Conservation (phyloP, 2,113 vertebrate genomes). For the Macquaria australasica region DNA sequence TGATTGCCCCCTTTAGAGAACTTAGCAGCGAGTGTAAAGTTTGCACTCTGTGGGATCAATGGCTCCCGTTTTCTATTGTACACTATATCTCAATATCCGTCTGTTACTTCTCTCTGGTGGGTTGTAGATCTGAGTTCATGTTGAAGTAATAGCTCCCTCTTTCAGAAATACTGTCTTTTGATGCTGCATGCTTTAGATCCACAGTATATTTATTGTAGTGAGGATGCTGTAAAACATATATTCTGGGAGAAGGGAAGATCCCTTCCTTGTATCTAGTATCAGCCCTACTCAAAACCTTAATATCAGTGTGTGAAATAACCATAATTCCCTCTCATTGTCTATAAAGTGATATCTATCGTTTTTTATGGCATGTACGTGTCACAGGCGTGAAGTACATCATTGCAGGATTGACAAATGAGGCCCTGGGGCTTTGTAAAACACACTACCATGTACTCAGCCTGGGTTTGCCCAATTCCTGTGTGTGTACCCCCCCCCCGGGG, state of each 20-base stretch:
- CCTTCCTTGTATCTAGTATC: conserved; percentile 35
- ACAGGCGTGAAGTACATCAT: conserved; percentile 49
- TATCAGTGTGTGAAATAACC: conserved; percentile 56
- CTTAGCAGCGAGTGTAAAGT: conserved; percentile 83
- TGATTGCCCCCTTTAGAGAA: conserved; percentile 83
- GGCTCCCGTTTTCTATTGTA: conserved; percentile 79
- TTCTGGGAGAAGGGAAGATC: conserved; percentile 32
- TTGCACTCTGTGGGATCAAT: conserved; percentile 79
- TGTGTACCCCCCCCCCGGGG: background rate
- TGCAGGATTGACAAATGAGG: conserved; percentile 62
- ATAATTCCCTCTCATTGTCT: conserved; percentile 63
- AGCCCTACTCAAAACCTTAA: conserved; percentile 10
- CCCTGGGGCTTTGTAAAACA: conserved; percentile 68
- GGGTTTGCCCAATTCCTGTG: conserved; percentile 26
- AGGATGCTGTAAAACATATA: conserved; percentile 55
- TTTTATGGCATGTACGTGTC: conserved; percentile 49
- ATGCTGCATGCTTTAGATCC: conserved; percentile 57
- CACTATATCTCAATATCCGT: conserved; percentile 75
- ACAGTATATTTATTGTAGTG: conserved; percentile 54
- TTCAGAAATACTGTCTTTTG: conserved; percentile 70
- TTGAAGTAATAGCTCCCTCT: conserved; percentile 68
- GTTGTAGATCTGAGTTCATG: conserved; percentile 72
- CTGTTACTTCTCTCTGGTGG: conserved; percentile 64
- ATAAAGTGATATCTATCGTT: conserved; percentile 50
- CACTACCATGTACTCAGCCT: conserved; percentile 25